Percentiles rank a stretch among this genome's conserved stretches.
Evolutionary conservation across 2,797 vertebrate species (phyloP).

Genomic region (Neomorphus geoffroyi): DNA sequence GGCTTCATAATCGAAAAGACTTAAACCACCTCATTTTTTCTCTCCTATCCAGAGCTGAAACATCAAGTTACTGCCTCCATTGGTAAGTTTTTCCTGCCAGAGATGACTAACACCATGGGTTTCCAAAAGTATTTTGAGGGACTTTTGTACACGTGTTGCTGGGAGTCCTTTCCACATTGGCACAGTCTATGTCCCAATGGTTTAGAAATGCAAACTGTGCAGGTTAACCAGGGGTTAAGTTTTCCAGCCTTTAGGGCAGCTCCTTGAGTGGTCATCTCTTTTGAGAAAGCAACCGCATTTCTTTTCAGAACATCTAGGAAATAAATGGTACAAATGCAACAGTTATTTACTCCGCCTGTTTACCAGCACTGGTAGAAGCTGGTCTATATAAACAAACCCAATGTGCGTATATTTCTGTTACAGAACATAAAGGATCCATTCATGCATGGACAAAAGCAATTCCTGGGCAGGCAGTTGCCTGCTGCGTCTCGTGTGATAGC

Average conservation of each 20-base stretch:
- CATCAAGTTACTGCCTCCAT: neutral
- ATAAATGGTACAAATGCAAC: neutral
- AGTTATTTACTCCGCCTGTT: neutral
- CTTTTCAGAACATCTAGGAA: neutral
- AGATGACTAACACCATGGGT: neutral
- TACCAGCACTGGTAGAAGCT: neutral
- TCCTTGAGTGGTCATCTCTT: neutral
- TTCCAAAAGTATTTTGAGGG: neutral
- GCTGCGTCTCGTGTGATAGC: neutral
- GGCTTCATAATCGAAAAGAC: neutral
- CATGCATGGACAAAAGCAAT: neutral
- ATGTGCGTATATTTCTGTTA: neutral
- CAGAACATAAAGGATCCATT: neutral
- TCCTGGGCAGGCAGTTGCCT: neutral
- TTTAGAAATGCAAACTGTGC: neutral
- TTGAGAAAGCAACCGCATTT: neutral
- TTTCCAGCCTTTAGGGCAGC: neutral
- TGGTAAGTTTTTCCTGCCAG: neutral
- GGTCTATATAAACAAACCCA: neutral
- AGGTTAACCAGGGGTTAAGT: neutral
- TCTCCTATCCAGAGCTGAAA: neutral
- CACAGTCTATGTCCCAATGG: neutral
- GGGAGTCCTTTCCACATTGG: neutral
- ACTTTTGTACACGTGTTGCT: neutral
- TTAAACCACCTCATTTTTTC: neutral